Evolutionary conservation across 1,140 invertebrate genomes (phyloP), one percentile per base, ranked within the genome.

Genomic region (Listronotus oregonensis): DNA sequence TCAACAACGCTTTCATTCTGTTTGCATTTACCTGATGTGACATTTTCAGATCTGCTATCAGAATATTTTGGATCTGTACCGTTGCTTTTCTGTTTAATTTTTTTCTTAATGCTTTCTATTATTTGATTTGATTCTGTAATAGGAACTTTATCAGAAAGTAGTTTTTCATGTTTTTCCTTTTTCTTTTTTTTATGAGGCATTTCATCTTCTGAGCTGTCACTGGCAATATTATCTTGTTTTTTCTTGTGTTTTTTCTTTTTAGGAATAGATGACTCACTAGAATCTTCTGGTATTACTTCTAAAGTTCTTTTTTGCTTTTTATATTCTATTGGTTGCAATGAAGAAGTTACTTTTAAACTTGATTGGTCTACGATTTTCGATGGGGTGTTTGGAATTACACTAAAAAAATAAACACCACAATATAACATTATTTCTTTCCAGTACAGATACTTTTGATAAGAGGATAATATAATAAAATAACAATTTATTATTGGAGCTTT

Each of bases 221-320:
- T 50, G 6, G 6, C 10, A 1, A 50, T 5, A 50, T 50, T 10
- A 2, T 1, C 18, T 7, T 27, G 27, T 37, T 39, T 34, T 14
- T 52, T 52, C 32, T 52, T 52, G 10, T 14, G 6, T 37, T 52
- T 52, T 27, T 34, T 52, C 27, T 18, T 52, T 15, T 18, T 52
- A 10, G 32, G 31, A 11, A 27, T n/a, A 14, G 15, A 12, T 21
- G 47, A 27, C 27, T 50, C 31, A 37, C n/a, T 37, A 6, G 17
- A 18, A 14, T 52, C 32, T 27, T 52, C 50, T 10, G 14, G 6
- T 2, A 52, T 52, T 15, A 37, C 32, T 34, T 52, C 50, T 11
- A 52, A 37, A 12, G 3, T 8, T 52, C 31, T 52, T 37, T 4
- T 52, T 34, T 37, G 31, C 12, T 52, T 34, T 14, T 32, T n/a